phyloP scores from a whole-genome alignment of 2,113 vertebrate genomes.

The Dromas ardeola region DNA sequence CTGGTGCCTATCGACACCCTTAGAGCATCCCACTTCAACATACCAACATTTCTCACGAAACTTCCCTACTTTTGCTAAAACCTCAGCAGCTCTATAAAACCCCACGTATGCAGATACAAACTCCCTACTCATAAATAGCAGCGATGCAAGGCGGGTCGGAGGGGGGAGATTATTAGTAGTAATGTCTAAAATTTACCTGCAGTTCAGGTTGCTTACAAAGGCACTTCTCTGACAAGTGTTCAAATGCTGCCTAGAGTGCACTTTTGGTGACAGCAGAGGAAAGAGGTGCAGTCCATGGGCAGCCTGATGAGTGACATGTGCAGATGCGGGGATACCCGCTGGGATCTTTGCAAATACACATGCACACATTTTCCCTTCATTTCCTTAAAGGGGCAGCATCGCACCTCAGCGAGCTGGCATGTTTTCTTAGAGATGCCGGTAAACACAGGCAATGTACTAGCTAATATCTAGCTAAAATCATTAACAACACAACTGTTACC shows the following conservation, averaged over 20 bases:
- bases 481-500: not conserved
- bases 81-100: not conserved
- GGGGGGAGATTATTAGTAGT: not conserved
- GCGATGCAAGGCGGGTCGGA: not conserved
- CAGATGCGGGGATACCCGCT: not conserved
- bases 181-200: constrained; percentile 28
- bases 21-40: not conserved
- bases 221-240: not conserved
- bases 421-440: not conserved
- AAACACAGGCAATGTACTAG: not conserved
- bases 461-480: not conserved
- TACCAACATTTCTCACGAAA: not conserved
- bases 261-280: constrained; percentile 36
- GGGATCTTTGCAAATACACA: constrained; percentile 23
- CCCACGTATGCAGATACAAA: not conserved
- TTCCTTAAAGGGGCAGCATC: constrained; percentile 55
- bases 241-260: not conserved
- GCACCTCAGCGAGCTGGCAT: not conserved
- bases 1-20: constrained; percentile 59
- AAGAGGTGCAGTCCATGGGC: not conserved
- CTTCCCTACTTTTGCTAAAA: not conserved
- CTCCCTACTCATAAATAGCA: not conserved
- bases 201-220: constrained; percentile 15
- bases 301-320: constrained; percentile 27
- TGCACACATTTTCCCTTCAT: not conserved